phyloP scores from a whole-genome alignment of 2,888 invertebrate species.

The Peribatodes rhomboidaria region DNA sequence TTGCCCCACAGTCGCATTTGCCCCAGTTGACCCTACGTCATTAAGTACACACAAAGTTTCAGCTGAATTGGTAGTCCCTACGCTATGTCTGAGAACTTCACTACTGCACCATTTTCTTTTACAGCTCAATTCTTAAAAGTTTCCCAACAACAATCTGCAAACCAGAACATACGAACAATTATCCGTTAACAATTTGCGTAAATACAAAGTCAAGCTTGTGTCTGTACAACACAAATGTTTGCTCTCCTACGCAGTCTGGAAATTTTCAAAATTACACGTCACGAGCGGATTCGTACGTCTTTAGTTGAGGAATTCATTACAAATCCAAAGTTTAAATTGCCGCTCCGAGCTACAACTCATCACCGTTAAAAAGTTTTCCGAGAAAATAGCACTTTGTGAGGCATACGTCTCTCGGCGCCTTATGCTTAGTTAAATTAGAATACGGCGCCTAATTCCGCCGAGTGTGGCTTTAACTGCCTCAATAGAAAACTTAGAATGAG shows the following conservation, averaged over 20 bases:
- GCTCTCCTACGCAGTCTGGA: slow-evolving; percentile 27
- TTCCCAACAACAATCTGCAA: neutral
- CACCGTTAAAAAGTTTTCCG: slow-evolving; percentile 74
- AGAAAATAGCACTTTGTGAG: slow-evolving; percentile 46
- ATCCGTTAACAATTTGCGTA: slow-evolving; percentile 28
- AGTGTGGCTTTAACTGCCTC: slow-evolving; percentile 62
- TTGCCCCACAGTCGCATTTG: too few relatives aligned
- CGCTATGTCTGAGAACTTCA: neutral
- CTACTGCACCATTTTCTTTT: neutral
- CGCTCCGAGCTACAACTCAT: slow-evolving; percentile 74
- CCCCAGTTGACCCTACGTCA: too few relatives aligned
- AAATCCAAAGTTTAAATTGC: slow-evolving; percentile 78
- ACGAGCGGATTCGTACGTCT: slow-evolving; percentile 64
- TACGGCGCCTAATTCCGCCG: slow-evolving; percentile 55
- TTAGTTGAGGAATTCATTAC: slow-evolving; percentile 72
- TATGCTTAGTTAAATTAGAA: slow-evolving; percentile 72
- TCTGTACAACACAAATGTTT: slow-evolving; percentile 30
- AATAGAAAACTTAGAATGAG: slow-evolving; percentile 46
- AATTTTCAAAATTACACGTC: slow-evolving; percentile 63
- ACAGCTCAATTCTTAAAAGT: neutral
- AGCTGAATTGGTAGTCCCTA: neutral
- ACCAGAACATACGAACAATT: slow-evolving; percentile 22
- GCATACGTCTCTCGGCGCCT: slow-evolving; percentile 63
- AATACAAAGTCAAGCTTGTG: slow-evolving; percentile 23
- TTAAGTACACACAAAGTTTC: too few relatives aligned